Evolutionary conservation across 2,797 vertebrate species (phyloP).

Genomic region (Rhinophrynus dorsalis): DNA sequence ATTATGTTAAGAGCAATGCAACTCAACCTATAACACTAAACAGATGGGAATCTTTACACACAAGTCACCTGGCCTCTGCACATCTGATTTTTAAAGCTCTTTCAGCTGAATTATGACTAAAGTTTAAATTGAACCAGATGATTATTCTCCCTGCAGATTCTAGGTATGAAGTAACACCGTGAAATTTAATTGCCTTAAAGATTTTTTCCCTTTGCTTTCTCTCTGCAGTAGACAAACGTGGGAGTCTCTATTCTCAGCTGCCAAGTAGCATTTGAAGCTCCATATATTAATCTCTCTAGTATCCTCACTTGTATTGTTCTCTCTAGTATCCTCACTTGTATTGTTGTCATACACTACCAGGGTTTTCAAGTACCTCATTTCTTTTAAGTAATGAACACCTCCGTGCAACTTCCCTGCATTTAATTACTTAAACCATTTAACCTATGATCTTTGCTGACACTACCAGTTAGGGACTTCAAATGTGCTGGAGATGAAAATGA

Average conservation of each 20-base stretch:
- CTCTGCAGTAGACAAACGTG: too few species aligned
- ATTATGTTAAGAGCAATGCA: too few species aligned
- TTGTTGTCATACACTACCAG: not conserved
- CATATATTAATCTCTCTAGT: not conserved
- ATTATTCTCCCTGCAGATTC: not conserved
- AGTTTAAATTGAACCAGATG: too few species aligned
- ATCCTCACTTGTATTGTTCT: too few species aligned
- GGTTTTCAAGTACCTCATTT: not conserved
- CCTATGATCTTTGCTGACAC: conserved; percentile 30
- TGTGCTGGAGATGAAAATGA: conserved; percentile 8
- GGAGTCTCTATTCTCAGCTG: not conserved
- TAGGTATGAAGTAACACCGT: not conserved
- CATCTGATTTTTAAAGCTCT: too few species aligned
- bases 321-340: not conserved
- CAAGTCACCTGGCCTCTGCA: too few species aligned
- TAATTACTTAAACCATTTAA: conserved; percentile 39
- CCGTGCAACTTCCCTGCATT: not conserved
- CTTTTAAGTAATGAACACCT: not conserved
- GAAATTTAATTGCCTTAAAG: not conserved
- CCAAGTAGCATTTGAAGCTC: not conserved
- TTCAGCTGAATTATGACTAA: too few species aligned
- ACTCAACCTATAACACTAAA: too few species aligned
- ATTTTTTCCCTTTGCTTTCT: not conserved
- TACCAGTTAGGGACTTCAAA: conserved; percentile 35
- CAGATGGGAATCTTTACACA: too few species aligned